phyloP scores from a whole-genome alignment of 2,113 vertebrate species.

The Catharus fuscescens region DNA sequence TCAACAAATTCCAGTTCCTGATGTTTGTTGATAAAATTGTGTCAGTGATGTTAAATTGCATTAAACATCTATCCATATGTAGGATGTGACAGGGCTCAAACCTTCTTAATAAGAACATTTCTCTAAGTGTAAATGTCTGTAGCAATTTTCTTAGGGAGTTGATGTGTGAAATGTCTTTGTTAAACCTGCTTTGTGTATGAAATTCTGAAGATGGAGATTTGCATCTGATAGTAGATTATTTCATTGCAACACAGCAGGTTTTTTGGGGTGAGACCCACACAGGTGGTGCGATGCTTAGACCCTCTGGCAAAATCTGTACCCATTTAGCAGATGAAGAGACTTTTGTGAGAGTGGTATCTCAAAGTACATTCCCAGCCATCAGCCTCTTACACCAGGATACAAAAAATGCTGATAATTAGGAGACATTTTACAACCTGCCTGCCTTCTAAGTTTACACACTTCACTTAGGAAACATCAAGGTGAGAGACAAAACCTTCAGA shows the following conservation, averaged over 20 bases:
- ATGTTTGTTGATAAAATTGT: background rate
- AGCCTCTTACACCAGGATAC: background rate
- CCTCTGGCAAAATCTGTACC: background rate
- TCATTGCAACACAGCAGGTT: background rate
- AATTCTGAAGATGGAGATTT: background rate
- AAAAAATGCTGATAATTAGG: background rate
- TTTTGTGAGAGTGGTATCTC: background rate
- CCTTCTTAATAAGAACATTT: background rate
- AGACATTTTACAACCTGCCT: background rate
- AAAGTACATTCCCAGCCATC: background rate
- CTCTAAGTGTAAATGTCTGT: background rate
- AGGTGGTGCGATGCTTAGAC: background rate
- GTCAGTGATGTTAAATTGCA: background rate
- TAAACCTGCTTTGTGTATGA: background rate
- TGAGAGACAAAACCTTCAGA: background rate
- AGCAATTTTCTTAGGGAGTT: background rate
- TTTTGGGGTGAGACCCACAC: background rate
- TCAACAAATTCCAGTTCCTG: background rate
- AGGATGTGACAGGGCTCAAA: background rate
- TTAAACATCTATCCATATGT: background rate
- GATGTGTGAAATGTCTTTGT: background rate
- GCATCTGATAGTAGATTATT: background rate
- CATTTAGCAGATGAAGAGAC: background rate
- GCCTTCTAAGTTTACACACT: background rate
- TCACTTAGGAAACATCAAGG: background rate